Conservation (phyloP, 2,888 invertebrate genomes). For the Andrena flavipes region DNA sequence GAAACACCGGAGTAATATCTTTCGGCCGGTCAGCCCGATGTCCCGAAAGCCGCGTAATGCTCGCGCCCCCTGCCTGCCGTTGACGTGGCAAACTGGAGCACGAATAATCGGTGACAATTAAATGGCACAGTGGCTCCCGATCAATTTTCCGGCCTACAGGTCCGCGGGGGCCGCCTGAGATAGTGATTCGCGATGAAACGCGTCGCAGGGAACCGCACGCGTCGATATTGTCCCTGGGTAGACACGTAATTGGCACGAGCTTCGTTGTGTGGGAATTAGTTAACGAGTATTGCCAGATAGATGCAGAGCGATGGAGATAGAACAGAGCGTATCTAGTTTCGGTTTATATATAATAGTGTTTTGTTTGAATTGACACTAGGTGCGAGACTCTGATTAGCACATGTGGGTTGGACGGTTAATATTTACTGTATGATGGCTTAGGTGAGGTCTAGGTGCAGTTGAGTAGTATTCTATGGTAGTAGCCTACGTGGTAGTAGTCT, state of each 20-base stretch:
- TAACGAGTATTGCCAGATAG: not conserved
- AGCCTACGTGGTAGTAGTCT: not conserved
- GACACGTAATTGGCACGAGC: constrained; percentile 29
- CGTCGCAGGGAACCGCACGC: constrained; percentile 1
- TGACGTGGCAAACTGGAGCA: constrained; percentile 62
- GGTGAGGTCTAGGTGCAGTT: not conserved
- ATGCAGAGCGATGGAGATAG: not conserved
- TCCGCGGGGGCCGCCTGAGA: constrained; percentile 24
- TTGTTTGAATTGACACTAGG: not conserved
- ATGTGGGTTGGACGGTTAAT: not conserved
- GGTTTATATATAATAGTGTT: not conserved
- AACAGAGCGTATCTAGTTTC: not conserved
- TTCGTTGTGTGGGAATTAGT: not conserved
- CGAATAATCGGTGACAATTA: constrained; percentile 64
- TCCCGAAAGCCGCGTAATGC: constrained; percentile 50
- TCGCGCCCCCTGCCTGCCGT: constrained; percentile 42
- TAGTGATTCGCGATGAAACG: constrained; percentile 31
- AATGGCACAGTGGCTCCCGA: constrained; percentile 49
- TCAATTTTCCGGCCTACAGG: constrained; percentile 22
- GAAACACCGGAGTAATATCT: constrained; percentile 56
- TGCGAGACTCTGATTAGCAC: not conserved
- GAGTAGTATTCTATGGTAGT: too few species aligned
- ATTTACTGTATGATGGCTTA: not conserved
- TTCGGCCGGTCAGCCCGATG: constrained; percentile 35
- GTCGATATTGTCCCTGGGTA: not conserved